A percentile compares a stretch with the other conserved stretches of the same genome.
phyloP scores from a whole-genome alignment of 2,113 vertebrate species.

The Chloropsis cyanopogon region DNA sequence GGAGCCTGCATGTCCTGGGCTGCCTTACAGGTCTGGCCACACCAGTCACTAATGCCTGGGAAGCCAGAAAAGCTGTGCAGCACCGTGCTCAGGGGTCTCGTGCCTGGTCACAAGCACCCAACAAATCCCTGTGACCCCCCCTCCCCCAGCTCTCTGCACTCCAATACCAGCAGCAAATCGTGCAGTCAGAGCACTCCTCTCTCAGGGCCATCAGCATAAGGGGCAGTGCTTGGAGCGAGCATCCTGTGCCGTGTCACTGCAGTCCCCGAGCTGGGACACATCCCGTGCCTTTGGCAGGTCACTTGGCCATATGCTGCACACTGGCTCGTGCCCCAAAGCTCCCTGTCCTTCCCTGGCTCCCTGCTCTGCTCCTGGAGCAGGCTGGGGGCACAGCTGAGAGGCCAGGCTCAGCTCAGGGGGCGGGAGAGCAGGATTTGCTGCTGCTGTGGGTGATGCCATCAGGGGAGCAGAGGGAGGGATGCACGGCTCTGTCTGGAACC shows the following conservation, averaged over 20 bases:
- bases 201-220: neutral
- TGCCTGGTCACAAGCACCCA: neutral
- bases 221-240: neutral
- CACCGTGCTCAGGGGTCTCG: accelerated
- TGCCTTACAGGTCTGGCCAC: accelerated
- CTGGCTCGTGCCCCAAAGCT: neutral
- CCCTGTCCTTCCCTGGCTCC: neutral
- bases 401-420: neutral
- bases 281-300: neutral
- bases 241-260: neutral
- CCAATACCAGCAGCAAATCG: neutral
- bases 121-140: accelerated
- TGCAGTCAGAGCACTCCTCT: neutral
- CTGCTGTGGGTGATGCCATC: accelerated
- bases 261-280: neutral
- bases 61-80: neutral
- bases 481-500: accelerated
- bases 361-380: accelerated
- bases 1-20: accelerated
- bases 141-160: neutral
- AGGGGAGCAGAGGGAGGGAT: neutral
- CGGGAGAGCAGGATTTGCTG: accelerated
- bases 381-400: neutral
- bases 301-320: neutral
- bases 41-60: accelerated